Conservation (phyloP, 2,888 invertebrate species). For the Malacosoma neustria region DNA sequence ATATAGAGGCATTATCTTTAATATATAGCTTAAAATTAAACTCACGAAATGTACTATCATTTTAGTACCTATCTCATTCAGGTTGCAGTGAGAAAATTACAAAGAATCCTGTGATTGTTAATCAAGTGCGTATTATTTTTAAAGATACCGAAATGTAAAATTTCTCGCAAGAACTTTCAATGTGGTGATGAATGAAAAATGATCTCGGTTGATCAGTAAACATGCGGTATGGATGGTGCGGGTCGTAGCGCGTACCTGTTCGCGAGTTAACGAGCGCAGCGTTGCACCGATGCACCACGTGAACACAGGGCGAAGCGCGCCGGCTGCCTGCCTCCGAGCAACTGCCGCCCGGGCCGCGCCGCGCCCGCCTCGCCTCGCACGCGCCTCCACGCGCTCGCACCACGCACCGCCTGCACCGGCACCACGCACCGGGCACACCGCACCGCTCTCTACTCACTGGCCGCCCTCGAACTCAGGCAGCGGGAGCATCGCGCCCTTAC, state of each 20-base stretch:
- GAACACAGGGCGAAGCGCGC: conserved; percentile 53
- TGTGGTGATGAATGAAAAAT: neutral
- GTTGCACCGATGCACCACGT: conserved; percentile 44
- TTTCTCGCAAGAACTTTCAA: neutral
- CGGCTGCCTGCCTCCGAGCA: conserved; percentile 62
- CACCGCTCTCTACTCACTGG: conserved; percentile 22
- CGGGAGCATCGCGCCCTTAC: conserved; percentile 45
- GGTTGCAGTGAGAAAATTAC: neutral
- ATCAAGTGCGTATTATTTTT: neutral
- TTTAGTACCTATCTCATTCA: conserved; percentile 1
- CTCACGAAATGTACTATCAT: conserved; percentile 10
- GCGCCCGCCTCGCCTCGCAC: conserved; percentile 39
- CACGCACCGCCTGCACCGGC: conserved; percentile 43
- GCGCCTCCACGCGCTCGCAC: conserved; percentile 21
- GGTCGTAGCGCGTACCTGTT: conserved; percentile 38
- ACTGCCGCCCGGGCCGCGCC: conserved; percentile 67
- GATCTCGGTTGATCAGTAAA: conserved; percentile 16
- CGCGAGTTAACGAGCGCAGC: conserved; percentile 47
- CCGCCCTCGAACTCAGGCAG: conserved; percentile 21
- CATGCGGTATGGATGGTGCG: conserved; percentile 14
- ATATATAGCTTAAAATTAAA: conserved; percentile 5
- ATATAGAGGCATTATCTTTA: neutral
- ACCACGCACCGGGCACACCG: conserved; percentile 32
- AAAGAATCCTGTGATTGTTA: neutral
- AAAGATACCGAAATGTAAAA: neutral